These are phyloP conservation scores for Emberiza fucata DNA, from an alignment of 2,113 vertebrate genomes.

Conservation along the genomic window DNA sequence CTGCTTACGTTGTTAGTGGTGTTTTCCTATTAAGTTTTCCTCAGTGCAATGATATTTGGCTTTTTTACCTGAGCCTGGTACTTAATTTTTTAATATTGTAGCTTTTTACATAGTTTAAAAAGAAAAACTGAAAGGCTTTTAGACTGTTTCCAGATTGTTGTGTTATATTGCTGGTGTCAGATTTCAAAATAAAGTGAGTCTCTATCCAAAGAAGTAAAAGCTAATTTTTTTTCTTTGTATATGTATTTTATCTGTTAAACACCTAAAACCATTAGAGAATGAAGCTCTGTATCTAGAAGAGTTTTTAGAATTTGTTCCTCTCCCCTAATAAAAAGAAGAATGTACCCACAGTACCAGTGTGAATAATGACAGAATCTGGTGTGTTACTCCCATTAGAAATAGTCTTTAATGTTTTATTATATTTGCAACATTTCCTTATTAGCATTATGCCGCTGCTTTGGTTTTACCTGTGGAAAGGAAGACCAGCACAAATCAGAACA, in stretches of 20 bases:
- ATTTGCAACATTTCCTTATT: not conserved
- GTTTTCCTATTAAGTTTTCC: not conserved
- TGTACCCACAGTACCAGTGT: not conserved
- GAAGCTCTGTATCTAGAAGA: not conserved
- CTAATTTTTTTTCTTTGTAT: not conserved
- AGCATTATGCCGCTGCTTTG: not conserved
- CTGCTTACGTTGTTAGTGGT: not conserved
- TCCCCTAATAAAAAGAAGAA: not conserved
- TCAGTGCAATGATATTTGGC: not conserved
- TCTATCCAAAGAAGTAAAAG: not conserved
- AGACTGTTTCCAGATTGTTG: not conserved
- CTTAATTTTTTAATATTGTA: not conserved
- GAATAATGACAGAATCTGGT: not conserved
- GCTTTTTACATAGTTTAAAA: not conserved
- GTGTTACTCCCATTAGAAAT: not conserved
- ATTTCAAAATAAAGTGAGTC: not conserved
- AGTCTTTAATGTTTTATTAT: not conserved
- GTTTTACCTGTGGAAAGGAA: not conserved
- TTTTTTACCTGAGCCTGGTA: not conserved
- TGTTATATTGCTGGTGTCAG: not conserved
- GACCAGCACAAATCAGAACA: not conserved
- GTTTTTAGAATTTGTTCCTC: not conserved
- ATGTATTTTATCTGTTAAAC: not conserved
- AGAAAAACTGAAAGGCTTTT: not conserved
- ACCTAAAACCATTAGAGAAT: not conserved